Conservation (phyloP, 1,140 invertebrate species). For the Aplysia californica region DNA sequence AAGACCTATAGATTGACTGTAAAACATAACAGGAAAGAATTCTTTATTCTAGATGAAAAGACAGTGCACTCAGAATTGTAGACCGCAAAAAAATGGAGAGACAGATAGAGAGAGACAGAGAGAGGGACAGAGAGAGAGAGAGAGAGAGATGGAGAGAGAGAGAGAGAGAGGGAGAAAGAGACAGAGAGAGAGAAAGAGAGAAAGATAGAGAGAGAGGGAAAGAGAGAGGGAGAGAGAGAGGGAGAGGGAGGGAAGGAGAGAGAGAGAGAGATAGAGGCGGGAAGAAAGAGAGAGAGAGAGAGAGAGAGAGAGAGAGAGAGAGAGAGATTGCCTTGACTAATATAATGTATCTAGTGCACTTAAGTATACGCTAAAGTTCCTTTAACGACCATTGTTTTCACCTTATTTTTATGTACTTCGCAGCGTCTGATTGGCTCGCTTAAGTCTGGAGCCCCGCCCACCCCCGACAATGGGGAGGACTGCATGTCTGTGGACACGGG, state of each 20-base stretch:
- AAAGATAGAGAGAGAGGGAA: too few relatives aligned
- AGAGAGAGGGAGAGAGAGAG: background rate
- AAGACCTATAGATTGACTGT: too few relatives aligned
- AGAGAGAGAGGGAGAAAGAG: background rate
- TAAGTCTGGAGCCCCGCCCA: background rate
- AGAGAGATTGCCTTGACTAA: background rate
- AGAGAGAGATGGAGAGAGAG: background rate
- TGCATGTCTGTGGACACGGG: slow-evolving; percentile 46
- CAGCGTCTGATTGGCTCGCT: background rate
- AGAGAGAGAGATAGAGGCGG: background rate
- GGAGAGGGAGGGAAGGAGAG: background rate
- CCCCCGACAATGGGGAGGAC: background rate
- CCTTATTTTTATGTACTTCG: background rate
- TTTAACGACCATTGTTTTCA: background rate
- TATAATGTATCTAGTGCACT: background rate
- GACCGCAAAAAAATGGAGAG: background rate
- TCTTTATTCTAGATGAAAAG: too few relatives aligned
- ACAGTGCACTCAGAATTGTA: too few relatives aligned
- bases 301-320: background rate
- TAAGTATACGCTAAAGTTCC: background rate
- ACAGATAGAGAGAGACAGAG: slow-evolving; percentile 11
- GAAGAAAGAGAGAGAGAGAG: background rate
- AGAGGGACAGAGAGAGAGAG: background rate
- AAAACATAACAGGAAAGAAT: too few relatives aligned
- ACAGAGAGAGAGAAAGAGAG: background rate